Evolutionary conservation across 2,113 vertebrate species (phyloP).

Genomic region (Leptobrachium leishanense): DNA sequence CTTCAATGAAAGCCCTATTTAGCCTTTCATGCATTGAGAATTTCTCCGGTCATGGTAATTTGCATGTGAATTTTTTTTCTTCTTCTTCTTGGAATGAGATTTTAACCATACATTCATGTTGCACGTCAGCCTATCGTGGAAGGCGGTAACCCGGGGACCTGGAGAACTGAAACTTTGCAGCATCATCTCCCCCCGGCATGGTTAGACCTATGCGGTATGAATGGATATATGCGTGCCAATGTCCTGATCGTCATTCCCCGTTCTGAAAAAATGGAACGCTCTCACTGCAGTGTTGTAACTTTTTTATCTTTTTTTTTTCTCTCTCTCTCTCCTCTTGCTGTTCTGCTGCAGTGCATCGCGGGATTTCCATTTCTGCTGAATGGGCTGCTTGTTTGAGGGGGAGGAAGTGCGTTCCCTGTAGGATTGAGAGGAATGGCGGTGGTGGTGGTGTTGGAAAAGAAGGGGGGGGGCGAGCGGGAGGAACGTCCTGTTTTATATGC

Average conservation of each 20-base stretch:
- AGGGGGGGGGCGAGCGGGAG: constrained; percentile 54
- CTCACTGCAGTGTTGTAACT: constrained; percentile 44
- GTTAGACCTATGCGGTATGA: neutral
- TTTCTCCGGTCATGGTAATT: too few relatives aligned
- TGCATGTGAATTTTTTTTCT: too few relatives aligned
- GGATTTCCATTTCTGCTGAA: constrained; percentile 81
- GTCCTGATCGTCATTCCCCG: neutral
- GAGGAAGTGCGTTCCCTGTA: constrained; percentile 81
- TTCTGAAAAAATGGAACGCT: neutral
- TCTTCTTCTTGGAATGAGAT: too few relatives aligned
- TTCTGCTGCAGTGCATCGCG: constrained; percentile 62
- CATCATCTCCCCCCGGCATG: neutral
- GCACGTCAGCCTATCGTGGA: too few relatives aligned
- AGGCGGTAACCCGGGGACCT: neutral
- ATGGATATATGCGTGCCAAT: neutral
- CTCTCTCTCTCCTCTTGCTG: constrained; percentile 51
- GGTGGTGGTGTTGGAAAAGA: constrained; percentile 13
- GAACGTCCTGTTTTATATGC: constrained; percentile 80
- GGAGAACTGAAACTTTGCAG: neutral
- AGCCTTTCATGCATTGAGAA: too few relatives aligned
- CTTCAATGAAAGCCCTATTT: too few relatives aligned
- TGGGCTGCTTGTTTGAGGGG: constrained; percentile 74
- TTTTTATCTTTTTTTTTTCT: constrained; percentile 38
- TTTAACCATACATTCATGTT: too few relatives aligned
- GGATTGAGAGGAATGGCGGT: constrained; percentile 62